Conservation (phyloP, 2,888 invertebrate genomes). For the Spisula subtruncata region DNA sequence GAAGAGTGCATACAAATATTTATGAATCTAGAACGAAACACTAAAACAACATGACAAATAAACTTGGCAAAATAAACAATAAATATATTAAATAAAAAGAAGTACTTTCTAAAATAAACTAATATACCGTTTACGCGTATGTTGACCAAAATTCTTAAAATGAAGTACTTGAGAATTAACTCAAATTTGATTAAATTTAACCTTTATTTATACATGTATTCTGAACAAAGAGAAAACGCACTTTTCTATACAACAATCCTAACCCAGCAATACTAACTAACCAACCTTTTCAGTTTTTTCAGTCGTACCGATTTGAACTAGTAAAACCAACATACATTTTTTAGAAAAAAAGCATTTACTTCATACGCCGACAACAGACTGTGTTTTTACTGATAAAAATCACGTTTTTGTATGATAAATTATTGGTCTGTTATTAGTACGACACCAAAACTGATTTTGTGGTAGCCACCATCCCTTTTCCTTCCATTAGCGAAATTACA, state of each 20-base stretch:
- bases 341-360: constrained; percentile 13
- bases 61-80: no score
- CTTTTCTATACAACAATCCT: background rate
- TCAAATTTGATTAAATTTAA: no score
- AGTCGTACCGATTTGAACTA: constrained; percentile 1
- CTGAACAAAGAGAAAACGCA: background rate
- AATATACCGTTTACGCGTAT: no score
- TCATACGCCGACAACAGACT: constrained; percentile 15
- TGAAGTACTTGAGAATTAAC: no score
- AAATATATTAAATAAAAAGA: no score
- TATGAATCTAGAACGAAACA: no score
- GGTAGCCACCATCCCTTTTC: background rate
- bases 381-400: constrained; percentile 17
- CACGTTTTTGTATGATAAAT: background rate
- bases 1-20: no score
- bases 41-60: no score
- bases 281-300: background rate
- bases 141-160: no score
- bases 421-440: background rate
- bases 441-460: background rate
- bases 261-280: background rate
- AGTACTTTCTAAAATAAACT: no score
- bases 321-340: constrained; percentile 12
- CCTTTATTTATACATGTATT: no score
- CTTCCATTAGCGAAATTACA: background rate